A percentile compares a stretch with the other conserved stretches of the same genome.
These are phyloP conservation scores for Chauna torquata DNA, from an alignment of 2,113 vertebrate genomes.

Conservation along the genomic window DNA sequence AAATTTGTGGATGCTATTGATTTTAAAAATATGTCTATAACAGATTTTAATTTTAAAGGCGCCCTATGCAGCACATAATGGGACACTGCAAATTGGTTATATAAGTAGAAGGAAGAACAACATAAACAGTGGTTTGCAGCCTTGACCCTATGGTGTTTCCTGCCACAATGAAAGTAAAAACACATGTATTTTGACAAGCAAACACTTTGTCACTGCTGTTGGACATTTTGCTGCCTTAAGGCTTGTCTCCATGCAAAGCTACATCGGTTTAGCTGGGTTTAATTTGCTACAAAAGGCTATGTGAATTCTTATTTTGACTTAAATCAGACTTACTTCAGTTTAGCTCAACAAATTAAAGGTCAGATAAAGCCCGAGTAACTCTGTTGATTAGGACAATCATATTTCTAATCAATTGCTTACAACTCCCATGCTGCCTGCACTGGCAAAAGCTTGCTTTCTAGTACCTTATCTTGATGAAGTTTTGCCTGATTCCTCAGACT, in stretches of 20 bases:
- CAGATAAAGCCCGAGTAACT: conserved; percentile 16
- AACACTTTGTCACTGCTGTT: conserved; percentile 49
- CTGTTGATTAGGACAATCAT: conserved; percentile 27
- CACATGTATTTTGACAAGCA: conserved; percentile 50
- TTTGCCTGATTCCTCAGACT: neutral
- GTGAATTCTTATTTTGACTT: conserved; percentile 48
- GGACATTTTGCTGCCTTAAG: conserved; percentile 39
- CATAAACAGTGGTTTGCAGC: conserved; percentile 58
- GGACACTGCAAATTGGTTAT: conserved; percentile 22
- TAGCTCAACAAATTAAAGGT: conserved; percentile 39
- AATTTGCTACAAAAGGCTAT: conserved; percentile 32
- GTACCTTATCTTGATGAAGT: conserved; percentile 33
- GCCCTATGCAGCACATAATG: neutral
- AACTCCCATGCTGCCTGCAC: neutral
- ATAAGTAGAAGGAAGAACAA: conserved; percentile 54
- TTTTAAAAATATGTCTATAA: neutral
- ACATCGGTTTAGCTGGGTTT: conserved; percentile 11
- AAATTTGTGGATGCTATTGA: neutral
- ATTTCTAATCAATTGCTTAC: conserved; percentile 33
- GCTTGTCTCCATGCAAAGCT: conserved; percentile 35
- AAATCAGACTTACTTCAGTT: conserved; percentile 39
- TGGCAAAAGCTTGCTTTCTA: conserved; percentile 2
- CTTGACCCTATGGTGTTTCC: conserved; percentile 56
- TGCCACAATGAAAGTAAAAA: conserved; percentile 67
- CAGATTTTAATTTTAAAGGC: conserved; percentile 26